A percentile compares a stretch with the other conserved stretches of the same genome.
Conservation (phyloP, 2,113 vertebrate genomes). For the Reinhardtius hippoglossoides region DNA sequence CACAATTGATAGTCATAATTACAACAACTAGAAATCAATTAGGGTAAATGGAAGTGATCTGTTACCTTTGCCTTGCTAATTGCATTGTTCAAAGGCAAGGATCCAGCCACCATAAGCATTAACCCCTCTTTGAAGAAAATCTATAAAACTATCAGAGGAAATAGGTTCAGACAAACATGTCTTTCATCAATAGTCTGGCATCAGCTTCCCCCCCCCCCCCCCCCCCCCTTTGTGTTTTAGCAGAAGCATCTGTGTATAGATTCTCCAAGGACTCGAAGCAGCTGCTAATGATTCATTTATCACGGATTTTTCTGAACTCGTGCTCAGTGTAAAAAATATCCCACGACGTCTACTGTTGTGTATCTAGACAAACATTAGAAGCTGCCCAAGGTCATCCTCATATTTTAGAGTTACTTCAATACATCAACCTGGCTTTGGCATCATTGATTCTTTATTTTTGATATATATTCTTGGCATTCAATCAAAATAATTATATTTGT, state of each 20-base stretch:
- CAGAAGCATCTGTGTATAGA: constrained; percentile 32
- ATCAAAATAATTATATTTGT: too few species aligned
- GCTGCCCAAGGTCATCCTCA: constrained; percentile 7
- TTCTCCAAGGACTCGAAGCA: constrained; percentile 19
- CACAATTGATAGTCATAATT: constrained; percentile 79
- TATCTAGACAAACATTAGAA: constrained; percentile 6
- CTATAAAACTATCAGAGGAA: constrained; percentile 64
- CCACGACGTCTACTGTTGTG: not conserved
- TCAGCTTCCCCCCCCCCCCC: not conserved
- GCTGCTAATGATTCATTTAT: constrained; percentile 42
- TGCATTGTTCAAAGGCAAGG: constrained; percentile 69
- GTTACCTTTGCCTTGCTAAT: constrained; percentile 68
- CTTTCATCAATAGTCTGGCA: constrained; percentile 49
- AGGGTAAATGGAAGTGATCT: constrained; percentile 72
- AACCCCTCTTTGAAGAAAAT: constrained; percentile 70
- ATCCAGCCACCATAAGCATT: constrained; percentile 63
- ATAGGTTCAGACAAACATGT: constrained; percentile 61
- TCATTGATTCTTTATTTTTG: constrained; percentile 1
- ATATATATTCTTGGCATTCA: not conserved
- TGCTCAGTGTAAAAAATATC: constrained; percentile 20
- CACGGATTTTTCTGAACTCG: constrained; percentile 21
- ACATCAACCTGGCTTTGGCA: constrained; percentile 11
- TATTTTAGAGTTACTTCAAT: constrained; percentile 7
- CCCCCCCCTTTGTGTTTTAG: constrained; percentile 6
- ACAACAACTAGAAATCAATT: constrained; percentile 78